Evolutionary conservation across 2,888 invertebrate species (phyloP), one percentile per base, ranked within the genome.

Genomic region (Zaprionus obscuricornis): DNA sequence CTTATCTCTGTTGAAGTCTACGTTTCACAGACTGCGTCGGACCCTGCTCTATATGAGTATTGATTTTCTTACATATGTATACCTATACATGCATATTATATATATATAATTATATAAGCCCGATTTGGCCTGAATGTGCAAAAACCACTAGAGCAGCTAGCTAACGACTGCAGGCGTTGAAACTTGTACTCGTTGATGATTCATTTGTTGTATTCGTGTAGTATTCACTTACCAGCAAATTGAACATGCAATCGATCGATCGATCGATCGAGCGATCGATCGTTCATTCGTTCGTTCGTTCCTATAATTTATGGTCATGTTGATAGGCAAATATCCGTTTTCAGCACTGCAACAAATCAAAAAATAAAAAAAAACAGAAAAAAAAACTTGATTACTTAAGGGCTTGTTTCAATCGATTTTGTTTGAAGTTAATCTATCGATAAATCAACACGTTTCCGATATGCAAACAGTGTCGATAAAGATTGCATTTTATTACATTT

Each of bases 291-390:
- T 8, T 33, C 34, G 20, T 34, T 20, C 45, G 7, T 11, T 3
- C 2, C 17, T 18, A 56, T 40, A 69, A 69, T 82, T 82, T 82
- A 82, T 82, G 84, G 71, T 45, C 55, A 65, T 74, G 74, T 71
- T 84, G 74, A 85, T 81, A 81, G 82, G 66, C 54, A 67, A 66
- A 85, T 84, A 66, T 81, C 65, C 78, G 70, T 43, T 81, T 62
- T 33, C n/a, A 43, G 57, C 34, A 10, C 18, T 39, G 57, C 66
- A 55, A 55, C 71, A 46, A 51, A 75, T 58, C 62, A 54, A 49
- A 29, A 31, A 33, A n/a, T n/a, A n/a, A n/a, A n/a, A n/a, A n/a
- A n/a, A n/a, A n/a, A n/a, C n/a, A n/a, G n/a, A n/a, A n/a, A n/a
- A n/a, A n/a, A n/a, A n/a, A n/a, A n/a, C 33, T 24, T 20, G 14